Conservation (phyloP, 2,888 invertebrate species). For the Anthophora plumipes region DNA sequence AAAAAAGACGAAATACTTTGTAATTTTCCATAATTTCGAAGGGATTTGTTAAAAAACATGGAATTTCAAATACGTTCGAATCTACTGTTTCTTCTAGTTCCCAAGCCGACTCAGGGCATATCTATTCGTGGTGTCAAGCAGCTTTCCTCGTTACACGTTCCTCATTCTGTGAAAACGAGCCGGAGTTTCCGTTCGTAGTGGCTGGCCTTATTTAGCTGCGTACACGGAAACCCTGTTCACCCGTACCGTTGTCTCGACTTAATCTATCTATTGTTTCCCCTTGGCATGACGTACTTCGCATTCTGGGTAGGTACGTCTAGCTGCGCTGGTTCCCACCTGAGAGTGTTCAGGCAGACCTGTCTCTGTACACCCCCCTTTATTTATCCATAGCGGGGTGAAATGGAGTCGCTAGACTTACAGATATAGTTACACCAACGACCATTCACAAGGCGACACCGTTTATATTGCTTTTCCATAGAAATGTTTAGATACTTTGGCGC, state of each 20-base stretch:
- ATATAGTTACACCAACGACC: conserved; percentile 61
- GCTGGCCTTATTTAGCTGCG: conserved; percentile 51
- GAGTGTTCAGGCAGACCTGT: conserved; percentile 6
- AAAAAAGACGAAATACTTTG: no score
- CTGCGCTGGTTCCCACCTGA: conserved; percentile 42
- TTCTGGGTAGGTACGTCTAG: conserved; percentile 23
- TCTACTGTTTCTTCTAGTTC: background rate
- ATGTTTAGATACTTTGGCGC: background rate
- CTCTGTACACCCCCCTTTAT: conserved; percentile 37
- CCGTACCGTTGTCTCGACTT: conserved; percentile 34
- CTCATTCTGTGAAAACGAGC: conserved; percentile 9
- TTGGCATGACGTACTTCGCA: conserved; percentile 34
- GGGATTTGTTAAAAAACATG: no score
- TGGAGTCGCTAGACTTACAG: conserved; percentile 38
- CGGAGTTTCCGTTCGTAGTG: conserved; percentile 32
- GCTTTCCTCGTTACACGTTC: conserved; percentile 17
- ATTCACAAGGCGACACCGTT: conserved; percentile 54
- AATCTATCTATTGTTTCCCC: conserved; percentile 52
- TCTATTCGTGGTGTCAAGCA: conserved; percentile 1
- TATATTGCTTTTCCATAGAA: conserved; percentile 12
- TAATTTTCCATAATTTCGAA: no score
- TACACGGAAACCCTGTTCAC: conserved; percentile 39
- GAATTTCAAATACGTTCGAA: background rate
- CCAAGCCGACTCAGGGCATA: background rate
- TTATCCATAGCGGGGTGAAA: conserved; percentile 43